A percentile compares a stretch with the other conserved stretches of the same genome.
Conservation (phyloP, 2,113 vertebrate species). For the Mus spicilegus region DNA sequence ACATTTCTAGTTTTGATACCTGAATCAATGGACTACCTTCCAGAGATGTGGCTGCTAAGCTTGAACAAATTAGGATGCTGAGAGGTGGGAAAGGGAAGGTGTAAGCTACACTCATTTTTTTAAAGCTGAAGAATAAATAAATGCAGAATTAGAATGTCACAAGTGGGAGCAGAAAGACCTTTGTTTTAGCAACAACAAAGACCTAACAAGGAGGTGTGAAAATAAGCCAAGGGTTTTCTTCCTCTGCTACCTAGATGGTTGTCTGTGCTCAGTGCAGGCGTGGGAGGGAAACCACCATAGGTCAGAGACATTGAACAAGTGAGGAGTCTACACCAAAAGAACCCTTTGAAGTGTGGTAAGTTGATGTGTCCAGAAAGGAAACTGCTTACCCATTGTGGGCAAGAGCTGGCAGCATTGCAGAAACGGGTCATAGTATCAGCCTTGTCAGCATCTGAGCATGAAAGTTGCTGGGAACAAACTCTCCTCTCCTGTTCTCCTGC, state of each 20-base stretch:
- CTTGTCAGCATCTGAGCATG: constrained; percentile 45
- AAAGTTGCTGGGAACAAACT: constrained; percentile 69
- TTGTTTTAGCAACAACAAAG: neutral
- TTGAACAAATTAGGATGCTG: constrained; percentile 24
- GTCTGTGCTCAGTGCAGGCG: constrained; percentile 35
- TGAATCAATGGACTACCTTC: neutral
- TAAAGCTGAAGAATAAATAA: constrained; percentile 10
- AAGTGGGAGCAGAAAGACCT: constrained; percentile 42
- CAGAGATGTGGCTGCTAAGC: neutral
- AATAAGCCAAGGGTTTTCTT: constrained; percentile 5
- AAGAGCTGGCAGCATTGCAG: constrained; percentile 63
- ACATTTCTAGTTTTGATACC: neutral
- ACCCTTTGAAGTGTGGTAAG: constrained; percentile 70
- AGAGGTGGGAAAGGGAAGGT: neutral
- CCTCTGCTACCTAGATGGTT: neutral
- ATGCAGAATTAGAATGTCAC: constrained; percentile 45
- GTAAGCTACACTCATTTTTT: neutral
- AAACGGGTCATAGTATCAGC: constrained; percentile 34
- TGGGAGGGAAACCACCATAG: constrained; percentile 51
- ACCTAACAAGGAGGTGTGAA: neutral
- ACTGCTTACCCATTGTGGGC: constrained; percentile 69
- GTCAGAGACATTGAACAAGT: constrained; percentile 64
- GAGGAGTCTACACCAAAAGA: constrained; percentile 67
- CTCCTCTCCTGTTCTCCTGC: constrained; percentile 71
- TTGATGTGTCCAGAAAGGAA: constrained; percentile 72